These are phyloP conservation scores for Myxocyprinus asiaticus DNA, from an alignment of 2,113 vertebrate genomes.

Conservation along the genomic window DNA sequence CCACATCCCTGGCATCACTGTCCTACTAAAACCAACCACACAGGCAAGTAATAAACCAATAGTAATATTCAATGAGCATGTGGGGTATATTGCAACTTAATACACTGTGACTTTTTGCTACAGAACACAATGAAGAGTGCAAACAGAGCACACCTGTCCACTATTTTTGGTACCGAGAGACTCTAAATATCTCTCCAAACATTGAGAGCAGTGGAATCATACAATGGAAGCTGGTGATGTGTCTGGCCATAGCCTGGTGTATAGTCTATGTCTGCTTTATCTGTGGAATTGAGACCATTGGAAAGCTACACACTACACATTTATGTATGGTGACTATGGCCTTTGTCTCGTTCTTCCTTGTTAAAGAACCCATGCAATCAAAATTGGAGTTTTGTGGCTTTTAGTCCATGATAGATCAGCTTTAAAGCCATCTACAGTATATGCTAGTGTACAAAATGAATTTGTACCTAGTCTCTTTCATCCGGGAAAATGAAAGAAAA, in stretches of 20 bases:
- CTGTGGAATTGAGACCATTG: conserved; percentile 84
- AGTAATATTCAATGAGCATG: too few species aligned
- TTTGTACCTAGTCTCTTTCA: too few species aligned
- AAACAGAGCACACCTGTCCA: conserved; percentile 77
- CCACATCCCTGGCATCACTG: conserved; percentile 84
- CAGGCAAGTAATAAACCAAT: conserved; percentile 40
- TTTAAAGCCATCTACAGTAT: too few species aligned
- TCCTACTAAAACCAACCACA: conserved; percentile 57
- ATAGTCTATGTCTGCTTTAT: conserved; percentile 85
- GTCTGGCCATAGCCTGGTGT: conserved; percentile 79
- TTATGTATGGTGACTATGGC: too few species aligned
- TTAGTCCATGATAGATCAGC: too few species aligned
- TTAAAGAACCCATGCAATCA: too few species aligned
- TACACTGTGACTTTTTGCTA: background rate
- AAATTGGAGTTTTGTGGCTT: too few species aligned
- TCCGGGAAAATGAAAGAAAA: too few species aligned
- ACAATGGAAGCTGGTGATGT: conserved; percentile 84
- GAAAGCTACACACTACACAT: too few species aligned
- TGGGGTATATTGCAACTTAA: too few species aligned
- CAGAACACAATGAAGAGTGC: background rate
- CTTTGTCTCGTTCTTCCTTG: background rate
- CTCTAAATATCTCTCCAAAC: conserved; percentile 81
- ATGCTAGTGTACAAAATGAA: too few species aligned
- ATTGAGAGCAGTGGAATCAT: conserved; percentile 70
- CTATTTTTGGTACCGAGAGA: conserved; percentile 92